Percentiles rank a stretch among this genome's conserved stretches.
Evolutionary conservation across 2,113 vertebrate species (phyloP).

Genomic region (Plecturocebus donacophilus): DNA sequence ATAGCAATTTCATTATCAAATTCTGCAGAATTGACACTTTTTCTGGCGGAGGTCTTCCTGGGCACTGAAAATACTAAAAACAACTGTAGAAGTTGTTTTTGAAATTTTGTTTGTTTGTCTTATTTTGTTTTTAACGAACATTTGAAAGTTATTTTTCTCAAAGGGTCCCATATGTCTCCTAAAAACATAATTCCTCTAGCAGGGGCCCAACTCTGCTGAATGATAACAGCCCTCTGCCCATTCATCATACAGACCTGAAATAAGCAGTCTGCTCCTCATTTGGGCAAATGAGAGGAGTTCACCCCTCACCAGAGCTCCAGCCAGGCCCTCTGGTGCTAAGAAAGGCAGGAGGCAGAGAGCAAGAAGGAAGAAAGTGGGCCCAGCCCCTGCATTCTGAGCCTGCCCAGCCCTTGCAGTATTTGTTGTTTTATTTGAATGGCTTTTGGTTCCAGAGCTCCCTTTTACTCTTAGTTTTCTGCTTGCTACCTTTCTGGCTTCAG

Average conservation of each 20-base stretch:
- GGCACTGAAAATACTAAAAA: not conserved
- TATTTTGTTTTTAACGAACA: not conserved
- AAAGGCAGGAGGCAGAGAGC: not conserved
- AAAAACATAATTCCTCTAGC: not conserved
- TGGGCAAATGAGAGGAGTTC: not conserved
- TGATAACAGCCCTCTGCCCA: not conserved
- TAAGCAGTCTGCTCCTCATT: fast-evolving
- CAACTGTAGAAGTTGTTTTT: not conserved
- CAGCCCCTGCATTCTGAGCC: not conserved
- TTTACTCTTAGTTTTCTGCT: not conserved
- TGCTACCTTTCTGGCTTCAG: not conserved
- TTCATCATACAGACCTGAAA: not conserved
- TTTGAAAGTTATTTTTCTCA: not conserved
- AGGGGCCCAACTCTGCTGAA: fast-evolving
- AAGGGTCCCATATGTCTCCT: not conserved
- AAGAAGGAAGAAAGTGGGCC: not conserved
- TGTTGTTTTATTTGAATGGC: not conserved
- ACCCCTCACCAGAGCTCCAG: not conserved
- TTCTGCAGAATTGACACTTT: not conserved
- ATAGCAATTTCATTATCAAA: not conserved
- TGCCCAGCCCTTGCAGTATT: too few relatives aligned
- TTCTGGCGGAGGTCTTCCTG: not conserved
- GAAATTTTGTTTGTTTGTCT: not conserved
- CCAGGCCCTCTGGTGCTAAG: not conserved
- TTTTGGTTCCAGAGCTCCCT: not conserved